A percentile compares a stretch with the other conserved stretches of the same genome.
Conservation (phyloP, 2,113 vertebrate species). For the Bambusicola thoracicus region DNA sequence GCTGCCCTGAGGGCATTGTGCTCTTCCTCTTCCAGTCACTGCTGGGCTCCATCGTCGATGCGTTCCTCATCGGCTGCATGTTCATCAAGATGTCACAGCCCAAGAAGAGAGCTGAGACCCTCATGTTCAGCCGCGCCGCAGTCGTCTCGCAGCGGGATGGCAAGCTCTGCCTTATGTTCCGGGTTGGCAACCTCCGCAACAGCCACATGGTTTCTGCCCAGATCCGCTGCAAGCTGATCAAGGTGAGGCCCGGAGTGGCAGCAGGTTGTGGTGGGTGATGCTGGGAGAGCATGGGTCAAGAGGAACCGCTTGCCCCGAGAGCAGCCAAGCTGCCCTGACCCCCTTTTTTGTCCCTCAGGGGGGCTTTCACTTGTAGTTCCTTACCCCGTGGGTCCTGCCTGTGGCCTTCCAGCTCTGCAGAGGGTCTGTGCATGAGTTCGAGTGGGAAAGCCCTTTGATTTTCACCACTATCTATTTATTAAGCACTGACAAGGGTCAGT, state of each 20-base stretch:
- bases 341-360: not conserved
- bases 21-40: conserved; percentile 91
- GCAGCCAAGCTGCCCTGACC: not conserved
- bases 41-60: conserved; percentile 89
- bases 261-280: fast-evolving
- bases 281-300: fast-evolving
- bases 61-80: conserved; percentile 92
- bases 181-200: conserved; percentile 90
- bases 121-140: conserved; percentile 88
- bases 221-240: conserved; percentile 91
- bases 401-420: not conserved
- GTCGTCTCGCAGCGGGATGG: conserved; percentile 89
- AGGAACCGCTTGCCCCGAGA: fast-evolving
- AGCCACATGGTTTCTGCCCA: conserved; percentile 94
- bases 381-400: not conserved
- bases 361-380: not conserved
- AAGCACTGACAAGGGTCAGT: not conserved
- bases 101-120: conserved; percentile 90
- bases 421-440: not conserved
- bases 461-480: not conserved
- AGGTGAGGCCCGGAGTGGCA: conserved; percentile 69
- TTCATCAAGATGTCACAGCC: conserved; percentile 95
- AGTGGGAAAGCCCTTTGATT: not conserved
- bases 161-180: conserved; percentile 90
- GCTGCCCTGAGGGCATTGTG: conserved; percentile 88